Evolutionary conservation across 2,113 vertebrate species (phyloP), one percentile per base, ranked within the genome.

Genomic region (Boulengeromyrus knoepffleri): DNA sequence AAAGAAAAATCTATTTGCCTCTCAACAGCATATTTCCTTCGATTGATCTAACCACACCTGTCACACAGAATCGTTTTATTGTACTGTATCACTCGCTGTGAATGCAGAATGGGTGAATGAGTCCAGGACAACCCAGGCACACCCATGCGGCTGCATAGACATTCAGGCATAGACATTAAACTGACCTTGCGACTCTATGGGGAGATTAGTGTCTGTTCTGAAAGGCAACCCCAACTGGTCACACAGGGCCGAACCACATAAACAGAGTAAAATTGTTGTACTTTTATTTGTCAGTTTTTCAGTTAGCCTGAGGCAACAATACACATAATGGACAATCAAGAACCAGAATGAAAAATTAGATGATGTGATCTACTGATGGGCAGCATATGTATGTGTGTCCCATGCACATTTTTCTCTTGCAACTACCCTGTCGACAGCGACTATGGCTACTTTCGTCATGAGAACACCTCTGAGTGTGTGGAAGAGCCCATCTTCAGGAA

Each of bases 381-480:
- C 31, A 42, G 17, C 36, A 80, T 80, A 80, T 42, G 36, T 42
- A 42, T 36, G 74, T 19, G 4, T 77, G 36, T 80, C 74, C 36
- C 17, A 80, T 19, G 36, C 36, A 80, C 17, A 17, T 77, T 77
- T 19, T 39, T 42, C 36, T 42, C 36, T 80, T 36, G 31, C 2
- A 80, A 87, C 19, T 56, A 36, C 46, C 8, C 92, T 89, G 53
- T 17, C 85, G 90, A 91, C 94, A 97, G 96, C 46, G 96, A 97
- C 91, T 97, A 95, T 62, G 96, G 95, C 36, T 97, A 95, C 91
- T 94, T 94, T 91, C 95, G 89, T 0, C 94, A 95, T 3, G 91
- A 91, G 52, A 96, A 95, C 92, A 96, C 92, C 36, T 96, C 94
- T 0, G 94, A 96, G 90, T 97, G 96, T 91, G 89, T 96, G 88